phyloP scores from a whole-genome alignment of 1,140 invertebrate species.

The Adoxophyes honmai region DNA sequence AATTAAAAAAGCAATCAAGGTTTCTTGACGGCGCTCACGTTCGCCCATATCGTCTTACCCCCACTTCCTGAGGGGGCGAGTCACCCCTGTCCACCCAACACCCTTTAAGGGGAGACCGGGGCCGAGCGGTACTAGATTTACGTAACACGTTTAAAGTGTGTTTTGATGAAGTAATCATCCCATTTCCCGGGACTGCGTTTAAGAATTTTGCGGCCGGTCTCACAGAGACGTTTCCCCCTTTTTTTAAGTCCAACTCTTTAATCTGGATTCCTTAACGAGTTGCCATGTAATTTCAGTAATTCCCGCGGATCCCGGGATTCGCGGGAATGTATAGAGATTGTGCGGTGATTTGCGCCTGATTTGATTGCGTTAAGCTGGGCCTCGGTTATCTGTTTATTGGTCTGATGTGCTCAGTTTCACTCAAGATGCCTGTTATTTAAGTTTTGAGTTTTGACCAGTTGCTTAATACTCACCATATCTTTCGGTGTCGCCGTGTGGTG shows the following conservation, averaged over 20 bases:
- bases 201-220: constrained; percentile 66
- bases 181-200: constrained; percentile 71
- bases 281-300: constrained; percentile 32
- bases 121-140: constrained; percentile 70
- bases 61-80: constrained; percentile 39
- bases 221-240: constrained; percentile 20
- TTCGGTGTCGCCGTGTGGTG: too few relatives aligned
- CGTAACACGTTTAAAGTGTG: constrained; percentile 77
- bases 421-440: too few relatives aligned
- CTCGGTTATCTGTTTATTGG: too few relatives aligned
- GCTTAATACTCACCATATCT: too few relatives aligned
- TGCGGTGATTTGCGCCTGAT: not conserved
- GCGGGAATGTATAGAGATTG: constrained; percentile 20
- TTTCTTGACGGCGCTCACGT: constrained; percentile 76
- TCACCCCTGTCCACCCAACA: constrained; percentile 35
- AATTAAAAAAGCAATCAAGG: constrained; percentile 76
- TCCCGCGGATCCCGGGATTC: constrained; percentile 20
- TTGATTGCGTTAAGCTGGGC: constrained; percentile 9
- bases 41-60: constrained; percentile 75
- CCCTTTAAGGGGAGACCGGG: constrained; percentile 51
- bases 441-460: too few relatives aligned
- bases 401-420: too few relatives aligned
- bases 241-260: constrained; percentile 37
- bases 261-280: constrained; percentile 46
- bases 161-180: constrained; percentile 77